phyloP scores from a whole-genome alignment of 1,140 invertebrate genomes.

The Papilio polytes region DNA sequence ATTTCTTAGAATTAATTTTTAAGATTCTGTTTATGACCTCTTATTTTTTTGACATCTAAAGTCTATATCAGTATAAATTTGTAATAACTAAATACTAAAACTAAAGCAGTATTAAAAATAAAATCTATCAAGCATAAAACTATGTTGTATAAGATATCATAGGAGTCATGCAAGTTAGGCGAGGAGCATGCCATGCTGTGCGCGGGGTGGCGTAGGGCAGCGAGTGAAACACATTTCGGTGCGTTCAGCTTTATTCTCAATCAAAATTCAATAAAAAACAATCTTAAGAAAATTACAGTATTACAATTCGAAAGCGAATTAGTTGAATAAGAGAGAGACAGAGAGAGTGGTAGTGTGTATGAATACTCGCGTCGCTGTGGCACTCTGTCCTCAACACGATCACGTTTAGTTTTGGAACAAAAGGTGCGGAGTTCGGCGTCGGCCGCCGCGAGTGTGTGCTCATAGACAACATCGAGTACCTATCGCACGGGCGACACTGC shows the following conservation, averaged over 20 bases:
- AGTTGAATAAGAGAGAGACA: slow-evolving; percentile 57
- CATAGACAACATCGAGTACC: slow-evolving; percentile 54
- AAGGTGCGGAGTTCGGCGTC: slow-evolving; percentile 57
- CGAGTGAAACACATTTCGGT: slow-evolving; percentile 82
- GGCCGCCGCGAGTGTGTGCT: slow-evolving; percentile 53
- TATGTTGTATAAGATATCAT: slow-evolving; percentile 44
- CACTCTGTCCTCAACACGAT: slow-evolving; percentile 45
- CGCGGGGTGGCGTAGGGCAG: slow-evolving; percentile 67
- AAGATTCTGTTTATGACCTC: not conserved
- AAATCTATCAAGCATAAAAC: slow-evolving; percentile 54
- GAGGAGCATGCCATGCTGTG: slow-evolving; percentile 78
- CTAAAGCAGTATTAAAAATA: slow-evolving; percentile 41
- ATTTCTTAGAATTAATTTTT: not conserved
- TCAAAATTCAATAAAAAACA: slow-evolving; percentile 67
- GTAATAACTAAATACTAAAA: slow-evolving; percentile 46
- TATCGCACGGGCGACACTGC: slow-evolving; percentile 49
- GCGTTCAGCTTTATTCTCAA: slow-evolving; percentile 80
- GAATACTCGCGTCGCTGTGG: slow-evolving; percentile 62
- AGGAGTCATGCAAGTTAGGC: slow-evolving; percentile 69
- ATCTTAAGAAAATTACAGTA: slow-evolving; percentile 62
- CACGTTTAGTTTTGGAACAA: slow-evolving; percentile 52
- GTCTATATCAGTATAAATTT: slow-evolving; percentile 31
- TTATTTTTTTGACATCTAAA: not conserved
- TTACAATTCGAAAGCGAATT: slow-evolving; percentile 69
- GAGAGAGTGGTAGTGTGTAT: slow-evolving; percentile 57